Evolutionary conservation across 2,797 vertebrate species (phyloP), one percentile per base, ranked within the genome.

Genomic region (Diplodus sargus): DNA sequence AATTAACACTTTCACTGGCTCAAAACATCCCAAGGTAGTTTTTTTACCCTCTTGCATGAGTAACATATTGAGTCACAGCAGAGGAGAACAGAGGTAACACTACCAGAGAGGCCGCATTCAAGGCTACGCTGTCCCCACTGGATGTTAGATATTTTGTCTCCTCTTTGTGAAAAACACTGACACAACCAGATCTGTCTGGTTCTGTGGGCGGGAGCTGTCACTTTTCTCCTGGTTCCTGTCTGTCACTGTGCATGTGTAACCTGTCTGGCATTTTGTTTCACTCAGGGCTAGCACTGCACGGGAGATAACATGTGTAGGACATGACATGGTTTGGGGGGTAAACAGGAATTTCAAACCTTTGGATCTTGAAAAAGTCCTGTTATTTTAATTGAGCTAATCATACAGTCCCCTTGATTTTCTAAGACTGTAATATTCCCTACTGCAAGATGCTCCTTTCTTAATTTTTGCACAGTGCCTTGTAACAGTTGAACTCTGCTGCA

Each of bases 231-330:
- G 51, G 64, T 57, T 64, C 48, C 56, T 57, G 13, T 64, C 76
- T 39, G 56, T 79, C 58, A 42, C 8, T 1, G 25, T 48, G 5
- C 49, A 62, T 63, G n/a, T 65, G 39, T 18, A 54, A 69, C 17
- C 18, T 63, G 64, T 70, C 1, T 83, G 62, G 1, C 54, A 43
- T 54, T 65, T 68, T 78, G 65, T 22, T 34, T 25, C 70, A 54
- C 76, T 61, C 12, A 0, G 14, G 71, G 54, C 56, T 43, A 43
- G 34, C 8, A 15, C 15, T 49, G 51, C 22, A 18, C n/a, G 23
- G 14, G n/a, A 49, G 47, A 25, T 25, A 54, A 69, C 11, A 18
- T 16, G 14, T 23, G 22, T 22, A 3, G 22, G 47, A 68, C 54
- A 34, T 16, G 10, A 15, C 51, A 59, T 54, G 54, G 2, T 69